Evolutionary conservation across 2,113 vertebrate species (phyloP).

Genomic region (Dicrurus megarhynchus): DNA sequence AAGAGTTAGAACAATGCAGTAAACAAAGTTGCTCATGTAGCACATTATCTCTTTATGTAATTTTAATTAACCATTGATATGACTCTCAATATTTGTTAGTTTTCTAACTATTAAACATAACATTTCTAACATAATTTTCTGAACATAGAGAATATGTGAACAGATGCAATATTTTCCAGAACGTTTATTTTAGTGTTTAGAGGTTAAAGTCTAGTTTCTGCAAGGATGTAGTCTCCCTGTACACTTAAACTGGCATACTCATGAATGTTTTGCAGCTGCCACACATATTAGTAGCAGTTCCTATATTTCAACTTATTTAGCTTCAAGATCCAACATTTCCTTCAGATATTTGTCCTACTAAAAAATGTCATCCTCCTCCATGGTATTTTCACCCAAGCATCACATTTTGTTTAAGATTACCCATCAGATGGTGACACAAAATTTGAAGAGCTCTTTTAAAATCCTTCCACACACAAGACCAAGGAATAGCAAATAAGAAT

Average conservation of each 20-base stretch:
- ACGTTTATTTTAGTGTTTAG: slow-evolving; percentile 16
- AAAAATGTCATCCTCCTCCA: neutral
- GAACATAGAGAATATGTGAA: neutral
- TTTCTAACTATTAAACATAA: neutral
- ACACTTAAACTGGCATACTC: neutral
- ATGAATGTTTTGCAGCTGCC: neutral
- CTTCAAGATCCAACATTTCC: neutral
- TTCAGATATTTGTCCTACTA: neutral
- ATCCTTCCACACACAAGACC: neutral
- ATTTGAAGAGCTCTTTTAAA: neutral
- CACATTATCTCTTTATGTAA: neutral
- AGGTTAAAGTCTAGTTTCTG: neutral
- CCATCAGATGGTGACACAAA: neutral
- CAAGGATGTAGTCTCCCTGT: neutral
- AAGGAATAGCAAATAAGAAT: neutral
- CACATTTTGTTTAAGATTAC: neutral
- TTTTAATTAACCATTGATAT: neutral
- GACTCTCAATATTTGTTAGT: neutral
- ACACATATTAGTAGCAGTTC: neutral
- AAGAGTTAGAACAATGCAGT: neutral
- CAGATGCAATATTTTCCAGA: neutral
- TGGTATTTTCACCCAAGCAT: neutral
- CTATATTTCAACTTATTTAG: neutral
- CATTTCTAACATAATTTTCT: neutral
- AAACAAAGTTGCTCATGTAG: neutral